These are phyloP conservation scores for Polyommatus icarus DNA, from an alignment of 2,888 invertebrate genomes.

Conservation along the genomic window DNA sequence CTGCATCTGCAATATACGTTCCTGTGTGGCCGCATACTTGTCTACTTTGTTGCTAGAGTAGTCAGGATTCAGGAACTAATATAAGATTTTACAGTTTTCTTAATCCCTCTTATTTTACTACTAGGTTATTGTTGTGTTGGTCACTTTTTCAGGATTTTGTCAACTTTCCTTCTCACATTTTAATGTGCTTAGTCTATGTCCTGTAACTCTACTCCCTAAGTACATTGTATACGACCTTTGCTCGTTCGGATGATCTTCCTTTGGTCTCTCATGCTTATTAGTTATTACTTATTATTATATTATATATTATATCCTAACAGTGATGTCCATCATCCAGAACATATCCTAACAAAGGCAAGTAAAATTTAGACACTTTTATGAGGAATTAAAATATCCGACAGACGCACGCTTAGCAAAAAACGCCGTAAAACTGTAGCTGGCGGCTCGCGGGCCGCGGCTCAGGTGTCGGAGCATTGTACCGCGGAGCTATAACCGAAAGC, in stretches of 20 bases:
- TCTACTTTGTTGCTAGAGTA: background rate
- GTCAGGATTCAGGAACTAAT: background rate
- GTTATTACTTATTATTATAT: too few species aligned
- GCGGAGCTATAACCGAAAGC: background rate
- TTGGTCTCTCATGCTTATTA: too few species aligned
- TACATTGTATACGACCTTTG: too few species aligned
- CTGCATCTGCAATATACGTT: background rate
- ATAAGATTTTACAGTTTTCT: background rate
- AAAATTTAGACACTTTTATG: background rate
- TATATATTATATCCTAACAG: too few species aligned
- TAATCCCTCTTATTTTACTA: background rate
- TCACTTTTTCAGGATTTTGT: too few species aligned
- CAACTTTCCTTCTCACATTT: too few species aligned
- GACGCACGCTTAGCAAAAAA: background rate
- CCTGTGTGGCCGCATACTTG: background rate
- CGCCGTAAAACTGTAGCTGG: background rate
- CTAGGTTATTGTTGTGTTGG: too few species aligned
- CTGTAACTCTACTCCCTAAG: too few species aligned
- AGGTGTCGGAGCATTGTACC: conserved; percentile 8
- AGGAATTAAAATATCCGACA: background rate
- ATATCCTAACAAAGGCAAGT: background rate
- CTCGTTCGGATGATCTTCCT: too few species aligned
- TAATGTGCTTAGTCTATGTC: too few species aligned
- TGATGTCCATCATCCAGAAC: background rate
- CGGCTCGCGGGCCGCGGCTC: background rate